A percentile compares a stretch with the other conserved stretches of the same genome.
Evolutionary conservation across 2,888 invertebrate species (phyloP).

Genomic region (Thera britannica): DNA sequence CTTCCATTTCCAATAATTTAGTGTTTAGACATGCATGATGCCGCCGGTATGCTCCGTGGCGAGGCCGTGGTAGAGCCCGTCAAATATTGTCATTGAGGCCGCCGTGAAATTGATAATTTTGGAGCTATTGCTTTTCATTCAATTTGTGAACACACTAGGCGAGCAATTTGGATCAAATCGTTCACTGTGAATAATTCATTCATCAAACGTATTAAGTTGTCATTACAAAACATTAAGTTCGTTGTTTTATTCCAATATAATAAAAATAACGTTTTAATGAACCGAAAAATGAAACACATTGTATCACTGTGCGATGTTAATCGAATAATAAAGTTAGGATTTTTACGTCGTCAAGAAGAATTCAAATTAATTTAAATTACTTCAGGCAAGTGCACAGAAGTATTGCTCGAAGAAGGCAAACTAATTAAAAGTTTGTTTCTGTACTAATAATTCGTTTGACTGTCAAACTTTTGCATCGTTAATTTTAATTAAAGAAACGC

Average conservation of each 20-base stretch:
- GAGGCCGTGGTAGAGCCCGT: slow-evolving; percentile 54
- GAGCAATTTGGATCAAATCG: slow-evolving; percentile 49
- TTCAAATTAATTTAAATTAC: slow-evolving; percentile 79
- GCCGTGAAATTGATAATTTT: slow-evolving; percentile 76
- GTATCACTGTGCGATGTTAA: slow-evolving; percentile 41
- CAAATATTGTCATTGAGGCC: slow-evolving; percentile 63
- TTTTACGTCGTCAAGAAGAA: slow-evolving; percentile 61
- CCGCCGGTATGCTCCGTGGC: slow-evolving; percentile 47
- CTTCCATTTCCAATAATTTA: slow-evolving; percentile 49
- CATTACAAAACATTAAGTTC: slow-evolving; percentile 41
- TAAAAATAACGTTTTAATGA: slow-evolving; percentile 40
- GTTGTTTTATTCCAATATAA: slow-evolving; percentile 48
- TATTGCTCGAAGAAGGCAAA: slow-evolving; percentile 77
- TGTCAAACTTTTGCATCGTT: slow-evolving; percentile 84
- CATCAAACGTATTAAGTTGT: slow-evolving; percentile 52
- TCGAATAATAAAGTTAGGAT: slow-evolving; percentile 47
- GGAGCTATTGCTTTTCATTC: slow-evolving; percentile 58
- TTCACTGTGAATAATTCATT: slow-evolving; percentile 53
- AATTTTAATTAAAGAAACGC: slow-evolving; percentile 85
- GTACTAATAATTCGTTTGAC: slow-evolving; percentile 85
- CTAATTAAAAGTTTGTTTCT: slow-evolving; percentile 84
- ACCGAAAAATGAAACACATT: slow-evolving; percentile 37
- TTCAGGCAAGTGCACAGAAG: slow-evolving; percentile 79
- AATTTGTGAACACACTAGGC: slow-evolving; percentile 46
- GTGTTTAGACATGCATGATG: slow-evolving; percentile 60